Percentiles rank a stretch among this genome's conserved stretches.
phyloP scores from a whole-genome alignment of 2,113 vertebrate genomes.

The Cavia porcellus region DNA sequence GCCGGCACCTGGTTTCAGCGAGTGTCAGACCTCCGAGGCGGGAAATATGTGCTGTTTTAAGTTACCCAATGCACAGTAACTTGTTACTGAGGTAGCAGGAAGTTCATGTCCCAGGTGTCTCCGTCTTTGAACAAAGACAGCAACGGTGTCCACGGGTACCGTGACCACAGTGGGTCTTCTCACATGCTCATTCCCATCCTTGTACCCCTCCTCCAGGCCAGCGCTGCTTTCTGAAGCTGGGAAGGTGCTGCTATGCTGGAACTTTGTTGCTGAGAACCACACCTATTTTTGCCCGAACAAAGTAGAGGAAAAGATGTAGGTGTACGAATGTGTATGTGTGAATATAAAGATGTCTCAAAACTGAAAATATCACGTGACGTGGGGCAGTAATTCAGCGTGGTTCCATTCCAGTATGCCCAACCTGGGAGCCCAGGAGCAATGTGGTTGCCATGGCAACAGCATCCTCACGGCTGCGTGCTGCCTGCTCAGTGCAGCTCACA shows the following conservation, averaged over 20 bases:
- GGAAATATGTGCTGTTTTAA: background rate
- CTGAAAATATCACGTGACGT: background rate
- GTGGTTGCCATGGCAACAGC: slow-evolving; percentile 63
- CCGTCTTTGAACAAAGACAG: background rate
- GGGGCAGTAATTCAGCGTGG: slow-evolving; percentile 2
- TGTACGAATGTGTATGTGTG: background rate
- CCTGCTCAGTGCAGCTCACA: background rate
- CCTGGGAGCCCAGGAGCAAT: slow-evolving; percentile 14
- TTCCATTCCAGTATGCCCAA: slow-evolving; percentile 14
- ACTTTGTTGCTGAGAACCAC: background rate
- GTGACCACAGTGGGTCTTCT: background rate
- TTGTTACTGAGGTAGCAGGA: background rate
- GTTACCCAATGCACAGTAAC: no score
- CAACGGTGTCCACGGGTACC: rapidly evolving
- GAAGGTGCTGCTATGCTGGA: background rate
- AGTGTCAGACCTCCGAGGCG: background rate
- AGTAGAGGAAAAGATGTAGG: background rate
- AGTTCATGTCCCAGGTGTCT: no score
- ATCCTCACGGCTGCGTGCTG: slow-evolving; percentile 12
- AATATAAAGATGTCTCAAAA: background rate
- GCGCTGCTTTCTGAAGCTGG: background rate
- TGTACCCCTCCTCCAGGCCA: background rate
- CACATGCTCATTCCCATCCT: rapidly evolving
- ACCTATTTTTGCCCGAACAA: background rate
- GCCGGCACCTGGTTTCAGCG: background rate